A percentile compares a stretch with the other conserved stretches of the same genome.
Conservation (phyloP, 35 echinoderm and acorn worm genomes). For the Amphiura filiformis region DNA sequence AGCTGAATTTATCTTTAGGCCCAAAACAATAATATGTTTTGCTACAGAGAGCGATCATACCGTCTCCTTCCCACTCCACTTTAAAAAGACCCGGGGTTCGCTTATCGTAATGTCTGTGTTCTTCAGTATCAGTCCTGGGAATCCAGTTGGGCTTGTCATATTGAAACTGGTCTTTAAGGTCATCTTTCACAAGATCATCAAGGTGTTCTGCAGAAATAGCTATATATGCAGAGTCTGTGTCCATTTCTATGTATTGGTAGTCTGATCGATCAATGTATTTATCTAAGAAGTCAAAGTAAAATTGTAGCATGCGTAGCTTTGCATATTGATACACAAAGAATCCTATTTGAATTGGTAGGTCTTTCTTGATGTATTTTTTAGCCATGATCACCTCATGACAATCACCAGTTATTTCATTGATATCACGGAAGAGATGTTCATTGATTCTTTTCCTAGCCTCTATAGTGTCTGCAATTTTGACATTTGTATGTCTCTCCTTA, state of each 20-base stretch:
- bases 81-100: slow-evolving; percentile 38
- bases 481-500: not conserved
- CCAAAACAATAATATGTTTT: too few relatives aligned
- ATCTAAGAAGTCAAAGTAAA: slow-evolving; percentile 29
- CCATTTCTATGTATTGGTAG: not conserved
- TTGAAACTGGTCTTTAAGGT: not conserved
- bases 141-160: slow-evolving; percentile 25
- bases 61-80: too few relatives aligned
- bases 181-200: slow-evolving; percentile 17
- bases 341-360: slow-evolving; percentile 24
- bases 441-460: not conserved
- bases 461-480: not conserved
- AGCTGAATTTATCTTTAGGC: slow-evolving; percentile 26
- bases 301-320: slow-evolving; percentile 19
- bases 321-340: slow-evolving; percentile 32
- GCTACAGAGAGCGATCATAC: too few relatives aligned
- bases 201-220: not conserved
- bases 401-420: slow-evolving; percentile 13
- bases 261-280: slow-evolving; percentile 7
- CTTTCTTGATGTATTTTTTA: slow-evolving; percentile 19
- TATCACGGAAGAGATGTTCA: not conserved
- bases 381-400: slow-evolving; percentile 4
- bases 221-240: slow-evolving; percentile 24
- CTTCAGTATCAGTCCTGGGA: slow-evolving; percentile 31
- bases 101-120: slow-evolving; percentile 27